Conservation (phyloP, 2,888 invertebrate genomes). For the Andrena chrysosceles region DNA sequence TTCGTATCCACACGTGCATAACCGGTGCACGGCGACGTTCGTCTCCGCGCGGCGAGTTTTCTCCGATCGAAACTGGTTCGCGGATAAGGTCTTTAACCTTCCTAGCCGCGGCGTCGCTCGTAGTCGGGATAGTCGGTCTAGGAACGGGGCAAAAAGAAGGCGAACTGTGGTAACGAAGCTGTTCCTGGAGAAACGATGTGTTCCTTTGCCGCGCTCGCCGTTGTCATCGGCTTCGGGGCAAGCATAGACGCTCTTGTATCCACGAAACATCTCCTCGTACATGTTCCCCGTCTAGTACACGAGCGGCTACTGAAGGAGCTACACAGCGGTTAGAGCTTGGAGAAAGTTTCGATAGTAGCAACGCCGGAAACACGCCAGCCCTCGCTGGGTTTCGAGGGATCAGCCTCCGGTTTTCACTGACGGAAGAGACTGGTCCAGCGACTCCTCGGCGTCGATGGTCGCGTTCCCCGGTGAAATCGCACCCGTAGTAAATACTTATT, state of each 20-base stretch:
- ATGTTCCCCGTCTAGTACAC: not conserved
- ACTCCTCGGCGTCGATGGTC: not conserved
- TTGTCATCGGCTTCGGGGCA: not conserved
- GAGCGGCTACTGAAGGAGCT: not conserved
- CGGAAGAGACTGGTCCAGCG: constrained; percentile 39
- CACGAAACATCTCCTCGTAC: no score
- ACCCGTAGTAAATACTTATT: constrained; percentile 22
- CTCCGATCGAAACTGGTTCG: constrained; percentile 76
- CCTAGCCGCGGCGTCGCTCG: constrained; percentile 45
- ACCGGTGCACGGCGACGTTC: constrained; percentile 50
- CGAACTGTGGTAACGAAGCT: constrained; percentile 40
- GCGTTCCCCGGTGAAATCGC: constrained; percentile 47
- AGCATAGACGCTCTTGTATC: no score
- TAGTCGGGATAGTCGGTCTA: constrained; percentile 53
- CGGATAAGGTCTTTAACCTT: constrained; percentile 75
- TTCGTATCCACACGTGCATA: constrained; percentile 37
- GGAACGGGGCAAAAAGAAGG: constrained; percentile 45
- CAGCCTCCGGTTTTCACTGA: constrained; percentile 50
- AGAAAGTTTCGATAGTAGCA: constrained; percentile 61
- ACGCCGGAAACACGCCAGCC: constrained; percentile 39
- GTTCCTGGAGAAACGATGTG: constrained; percentile 29
- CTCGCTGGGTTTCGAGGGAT: constrained; percentile 39
- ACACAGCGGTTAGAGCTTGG: constrained; percentile 17
- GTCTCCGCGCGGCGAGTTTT: constrained; percentile 63
- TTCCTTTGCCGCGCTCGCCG: not conserved